Base-by-base conservation (phyloP, 2,113 vertebrate genomes). In the Apaloderma vittatum region DNA sequence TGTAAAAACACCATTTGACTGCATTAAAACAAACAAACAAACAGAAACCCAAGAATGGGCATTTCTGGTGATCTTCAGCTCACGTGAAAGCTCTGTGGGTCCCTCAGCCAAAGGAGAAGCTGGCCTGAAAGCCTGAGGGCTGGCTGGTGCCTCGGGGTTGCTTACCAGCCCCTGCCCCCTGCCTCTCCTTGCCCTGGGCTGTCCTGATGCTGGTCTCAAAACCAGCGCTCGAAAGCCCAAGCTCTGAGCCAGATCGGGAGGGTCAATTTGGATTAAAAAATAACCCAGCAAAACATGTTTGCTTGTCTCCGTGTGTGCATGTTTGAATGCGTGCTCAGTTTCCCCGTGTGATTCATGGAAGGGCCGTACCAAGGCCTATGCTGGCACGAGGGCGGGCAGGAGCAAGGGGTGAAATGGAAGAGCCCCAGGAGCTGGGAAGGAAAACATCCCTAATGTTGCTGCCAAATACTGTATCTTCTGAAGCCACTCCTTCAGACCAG, bases 21-120 rank as follows among this genome's bases (percentile, higher is more conserved):
- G 29, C 51, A 51, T 45, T 77, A 48, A 94, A 96, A 46, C 80
- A 94, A 92, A 88, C 59, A 76, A 90, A 84, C 7, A 62, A 91
- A 57, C 0, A 0, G 20, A 93, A 90, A 8, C 17, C 11, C 22
- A 63, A 71, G 51, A 59, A 70, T 15, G 58, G 45, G 22, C 67
- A 40, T 80, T 86, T 72, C 55, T 59, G 73, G 26, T 74, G 70
- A 67, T 67, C 63, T 58, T 90, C 32, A 86, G 63, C 45, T 84
- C 54, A 58, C 0, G 0, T 54, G 58, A 81, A 70, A 91, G 14
- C 20, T 86, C 82, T 58, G 23, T 49, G 49, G 48, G 29, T 45
- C 19, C 32, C 29, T 45, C 51, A 55, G 81, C 43, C 76, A 40
- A 63, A 61, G 67, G 27, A 76, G 40, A 79, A 54, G 18, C 27